Conservation (phyloP, 2,888 invertebrate genomes). For the Rhagonycha fulva region DNA sequence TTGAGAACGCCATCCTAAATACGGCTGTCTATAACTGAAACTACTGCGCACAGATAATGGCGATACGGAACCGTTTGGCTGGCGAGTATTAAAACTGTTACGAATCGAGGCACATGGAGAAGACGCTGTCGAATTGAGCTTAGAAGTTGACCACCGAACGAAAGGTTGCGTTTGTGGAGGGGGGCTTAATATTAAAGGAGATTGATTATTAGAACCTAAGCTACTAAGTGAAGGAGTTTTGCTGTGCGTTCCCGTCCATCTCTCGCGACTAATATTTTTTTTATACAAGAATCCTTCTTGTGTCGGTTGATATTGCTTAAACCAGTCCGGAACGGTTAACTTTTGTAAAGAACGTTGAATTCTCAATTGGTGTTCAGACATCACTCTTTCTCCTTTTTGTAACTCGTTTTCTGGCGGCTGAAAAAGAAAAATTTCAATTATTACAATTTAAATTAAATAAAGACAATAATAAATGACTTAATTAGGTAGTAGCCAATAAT, state of each 20-base stretch:
- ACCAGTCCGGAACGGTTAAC: constrained; percentile 95
- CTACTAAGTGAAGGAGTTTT: constrained; percentile 87
- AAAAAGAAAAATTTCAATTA: constrained; percentile 44
- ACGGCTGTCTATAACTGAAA: constrained; percentile 85
- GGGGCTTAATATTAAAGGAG: constrained; percentile 51
- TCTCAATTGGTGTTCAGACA: constrained; percentile 92
- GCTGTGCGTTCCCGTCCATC: constrained; percentile 63
- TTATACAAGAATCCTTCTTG: constrained; percentile 81
- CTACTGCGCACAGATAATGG: constrained; percentile 73
- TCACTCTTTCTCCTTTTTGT: constrained; percentile 83
- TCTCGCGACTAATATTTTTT: constrained; percentile 57
- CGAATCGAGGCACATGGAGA: constrained; percentile 76
- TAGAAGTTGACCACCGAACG: constrained; percentile 75
- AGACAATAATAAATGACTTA: not conserved
- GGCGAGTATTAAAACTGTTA: constrained; percentile 69
- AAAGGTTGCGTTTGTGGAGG: constrained; percentile 55
- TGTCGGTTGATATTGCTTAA: constrained; percentile 71
- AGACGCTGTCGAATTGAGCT: constrained; percentile 74
- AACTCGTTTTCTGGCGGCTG: constrained; percentile 95
- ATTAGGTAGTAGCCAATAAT: not conserved
- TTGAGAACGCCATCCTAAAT: constrained; percentile 87
- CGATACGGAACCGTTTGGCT: constrained; percentile 63
- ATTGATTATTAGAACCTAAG: constrained; percentile 59
- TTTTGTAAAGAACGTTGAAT: constrained; percentile 92
- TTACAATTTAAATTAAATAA: not conserved